phyloP scores from a whole-genome alignment of 2,888 invertebrate species.

The Notodonta ziczac region DNA sequence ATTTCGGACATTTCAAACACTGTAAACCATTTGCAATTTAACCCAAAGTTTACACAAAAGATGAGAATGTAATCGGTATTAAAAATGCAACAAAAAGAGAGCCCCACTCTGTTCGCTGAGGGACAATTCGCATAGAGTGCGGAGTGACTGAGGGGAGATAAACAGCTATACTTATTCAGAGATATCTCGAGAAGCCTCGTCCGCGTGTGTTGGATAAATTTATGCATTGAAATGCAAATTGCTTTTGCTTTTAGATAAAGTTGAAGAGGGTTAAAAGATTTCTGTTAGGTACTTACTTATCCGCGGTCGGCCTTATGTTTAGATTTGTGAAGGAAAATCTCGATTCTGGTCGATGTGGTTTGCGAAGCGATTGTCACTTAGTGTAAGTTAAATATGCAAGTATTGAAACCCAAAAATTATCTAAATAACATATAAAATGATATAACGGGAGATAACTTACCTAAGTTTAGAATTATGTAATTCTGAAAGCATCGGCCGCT shows the following conservation, averaged over 20 bases:
- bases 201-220: conserved; percentile 64
- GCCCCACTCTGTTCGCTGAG: conserved; percentile 58
- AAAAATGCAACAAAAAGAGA: conserved; percentile 57
- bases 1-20: background rate
- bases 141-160: conserved; percentile 75
- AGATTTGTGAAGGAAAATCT: conserved; percentile 19
- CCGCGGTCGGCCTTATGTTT: background rate
- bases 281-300: conserved; percentile 10
- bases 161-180: conserved; percentile 61
- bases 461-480: too few species aligned
- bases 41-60: conserved; percentile 18
- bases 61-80: conserved; percentile 25
- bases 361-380: conserved; percentile 14
- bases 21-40: background rate
- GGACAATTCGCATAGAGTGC: conserved; percentile 76
- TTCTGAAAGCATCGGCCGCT: too few species aligned
- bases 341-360: conserved; percentile 24
- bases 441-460: too few species aligned
- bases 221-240: conserved; percentile 83
- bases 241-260: conserved; percentile 47
- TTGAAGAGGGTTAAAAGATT: conserved; percentile 43
- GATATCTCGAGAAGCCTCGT: conserved; percentile 40
- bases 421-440: too few species aligned
- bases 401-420: too few species aligned
- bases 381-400: background rate